Conservation (phyloP, 92 coral and sea anemone species). For the Zoanthus sociatus region DNA sequence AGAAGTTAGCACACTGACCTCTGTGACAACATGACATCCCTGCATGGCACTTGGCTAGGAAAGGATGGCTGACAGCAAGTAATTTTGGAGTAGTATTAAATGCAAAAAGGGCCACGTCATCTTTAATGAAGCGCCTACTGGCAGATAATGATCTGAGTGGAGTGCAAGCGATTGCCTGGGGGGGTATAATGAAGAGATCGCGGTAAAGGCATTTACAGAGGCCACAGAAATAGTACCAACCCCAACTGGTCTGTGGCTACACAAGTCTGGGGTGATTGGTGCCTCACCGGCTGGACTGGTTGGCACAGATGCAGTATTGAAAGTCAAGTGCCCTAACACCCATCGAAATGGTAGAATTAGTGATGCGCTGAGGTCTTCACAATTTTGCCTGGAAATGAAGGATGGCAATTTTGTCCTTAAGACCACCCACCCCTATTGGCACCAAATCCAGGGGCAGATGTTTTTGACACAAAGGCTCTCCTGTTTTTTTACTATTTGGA, state of each 20-base stretch:
- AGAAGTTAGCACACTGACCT: neutral
- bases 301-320: constrained; percentile 49
- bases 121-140: constrained; percentile 13
- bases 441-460: constrained; percentile 68
- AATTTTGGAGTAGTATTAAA: constrained; percentile 10
- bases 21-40: constrained; percentile 24
- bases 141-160: neutral
- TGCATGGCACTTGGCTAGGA: constrained; percentile 21
- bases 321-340: constrained; percentile 66
- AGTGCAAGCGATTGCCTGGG: constrained; percentile 24
- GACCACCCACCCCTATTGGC: constrained; percentile 61
- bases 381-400: constrained; percentile 50
- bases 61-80: constrained; percentile 24
- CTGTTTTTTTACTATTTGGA: constrained; percentile 64
- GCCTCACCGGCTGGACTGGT: constrained; percentile 67
- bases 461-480: constrained; percentile 36
- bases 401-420: constrained; percentile 42
- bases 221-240: constrained; percentile 25
- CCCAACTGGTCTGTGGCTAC: constrained; percentile 65
- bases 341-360: constrained; percentile 25
- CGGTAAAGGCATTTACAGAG: constrained; percentile 41
- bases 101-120: constrained; percentile 1
- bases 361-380: constrained; percentile 46
- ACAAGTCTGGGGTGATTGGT: constrained; percentile 57
- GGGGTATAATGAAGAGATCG: constrained; percentile 57